Conservation (phyloP, 2,888 invertebrate species). For the Thysanoteuthis rhombus region DNA sequence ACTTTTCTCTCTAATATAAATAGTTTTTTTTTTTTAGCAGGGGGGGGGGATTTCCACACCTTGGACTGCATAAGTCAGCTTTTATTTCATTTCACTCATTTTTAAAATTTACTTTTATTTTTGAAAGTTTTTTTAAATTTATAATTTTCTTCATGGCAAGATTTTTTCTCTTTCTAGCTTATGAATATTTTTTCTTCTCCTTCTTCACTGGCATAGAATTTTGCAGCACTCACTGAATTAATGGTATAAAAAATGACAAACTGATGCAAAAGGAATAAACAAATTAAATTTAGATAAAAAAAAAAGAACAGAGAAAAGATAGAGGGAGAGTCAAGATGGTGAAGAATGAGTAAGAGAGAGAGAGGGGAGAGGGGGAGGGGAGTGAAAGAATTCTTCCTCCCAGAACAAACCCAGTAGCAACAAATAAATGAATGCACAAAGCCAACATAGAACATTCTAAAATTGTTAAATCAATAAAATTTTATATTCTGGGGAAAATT, state of each 20-base stretch:
- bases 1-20: background rate
- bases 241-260: background rate
- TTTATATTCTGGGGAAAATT: background rate
- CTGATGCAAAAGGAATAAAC: background rate
- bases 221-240: background rate
- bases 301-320: background rate
- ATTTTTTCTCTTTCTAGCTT: background rate
- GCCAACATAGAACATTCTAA: background rate
- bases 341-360: background rate
- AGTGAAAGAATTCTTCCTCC: background rate
- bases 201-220: background rate
- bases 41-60: background rate
- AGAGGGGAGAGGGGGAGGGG: background rate
- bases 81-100: conserved; percentile 12
- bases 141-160: background rate
- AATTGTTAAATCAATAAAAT: conserved; percentile 12
- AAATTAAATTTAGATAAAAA: background rate
- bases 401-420: background rate
- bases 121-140: background rate
- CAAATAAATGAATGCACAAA: background rate
- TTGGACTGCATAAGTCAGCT: background rate
- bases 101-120: background rate
- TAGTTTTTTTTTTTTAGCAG: background rate
- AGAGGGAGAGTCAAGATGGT: too few relatives aligned
- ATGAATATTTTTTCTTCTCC: background rate